Conservation (phyloP, 2,113 vertebrate species). For the Rhea americana region DNA sequence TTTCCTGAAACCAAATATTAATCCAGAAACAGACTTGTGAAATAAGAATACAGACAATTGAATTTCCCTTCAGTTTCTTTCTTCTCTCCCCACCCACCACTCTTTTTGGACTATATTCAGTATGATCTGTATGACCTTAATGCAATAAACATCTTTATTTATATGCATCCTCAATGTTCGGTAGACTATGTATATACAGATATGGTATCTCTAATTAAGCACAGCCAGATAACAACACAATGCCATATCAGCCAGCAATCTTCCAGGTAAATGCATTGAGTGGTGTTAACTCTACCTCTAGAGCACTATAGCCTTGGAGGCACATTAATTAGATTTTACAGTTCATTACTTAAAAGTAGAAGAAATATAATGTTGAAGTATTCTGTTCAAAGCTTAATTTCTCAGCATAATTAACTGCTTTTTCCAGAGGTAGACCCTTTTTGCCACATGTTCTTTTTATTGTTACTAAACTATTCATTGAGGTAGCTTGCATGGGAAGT, state of each 20-base stretch:
- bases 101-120: neutral
- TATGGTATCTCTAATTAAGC: neutral
- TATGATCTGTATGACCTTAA: neutral
- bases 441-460: constrained; percentile 6
- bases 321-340: constrained; percentile 54
- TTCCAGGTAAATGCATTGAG: neutral
- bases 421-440: neutral
- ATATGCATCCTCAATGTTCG: neutral
- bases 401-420: constrained; percentile 32
- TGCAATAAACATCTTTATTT: neutral
- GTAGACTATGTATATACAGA: neutral
- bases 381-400: constrained; percentile 44
- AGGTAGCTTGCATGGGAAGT: neutral
- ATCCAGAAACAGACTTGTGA: neutral
- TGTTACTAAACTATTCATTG: constrained; percentile 34
- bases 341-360: constrained; percentile 52
- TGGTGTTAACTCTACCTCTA: neutral
- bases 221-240: neutral
- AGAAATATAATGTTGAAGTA: constrained; percentile 31
- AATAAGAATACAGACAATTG: neutral
- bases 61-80: neutral
- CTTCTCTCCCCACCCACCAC: neutral
- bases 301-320: neutral
- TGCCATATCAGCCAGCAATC: neutral
- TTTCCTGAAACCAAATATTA: neutral